Evolutionary conservation across 1,140 invertebrate species (phyloP).

Genomic region (Drosophila albomicans): DNA sequence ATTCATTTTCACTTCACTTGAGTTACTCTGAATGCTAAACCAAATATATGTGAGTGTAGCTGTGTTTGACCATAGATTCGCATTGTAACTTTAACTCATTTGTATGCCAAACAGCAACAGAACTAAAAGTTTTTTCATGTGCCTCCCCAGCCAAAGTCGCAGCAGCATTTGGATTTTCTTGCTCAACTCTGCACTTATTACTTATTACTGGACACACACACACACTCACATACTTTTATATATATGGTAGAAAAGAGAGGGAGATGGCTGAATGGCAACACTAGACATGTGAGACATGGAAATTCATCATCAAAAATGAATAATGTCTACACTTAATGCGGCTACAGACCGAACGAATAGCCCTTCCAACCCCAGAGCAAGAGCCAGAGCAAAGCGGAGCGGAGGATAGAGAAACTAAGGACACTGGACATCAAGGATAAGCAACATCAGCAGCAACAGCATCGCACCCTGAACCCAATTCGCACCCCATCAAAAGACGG

Average conservation of each 20-base stretch:
- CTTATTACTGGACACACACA: slow-evolving; percentile 74
- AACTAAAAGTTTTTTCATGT: slow-evolving; percentile 81
- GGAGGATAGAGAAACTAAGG: not conserved
- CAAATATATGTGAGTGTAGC: no score
- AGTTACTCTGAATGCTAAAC: not conserved
- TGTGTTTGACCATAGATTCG: not conserved
- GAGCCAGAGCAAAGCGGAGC: not conserved
- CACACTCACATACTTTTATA: not conserved
- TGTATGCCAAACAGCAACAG: slow-evolving; percentile 78
- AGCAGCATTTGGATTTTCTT: slow-evolving; percentile 50
- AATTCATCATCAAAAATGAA: slow-evolving; percentile 84
- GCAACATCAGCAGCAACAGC: slow-evolving; percentile 50
- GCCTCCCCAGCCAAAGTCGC: slow-evolving; percentile 34
- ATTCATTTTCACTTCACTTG: slow-evolving; percentile 54
- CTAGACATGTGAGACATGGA: slow-evolving; percentile 82
- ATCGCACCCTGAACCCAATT: slow-evolving; percentile 76
- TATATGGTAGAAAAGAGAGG: not conserved
- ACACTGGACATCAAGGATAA: slow-evolving; percentile 57
- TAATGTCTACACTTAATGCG: slow-evolving; percentile 84
- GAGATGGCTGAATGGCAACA: slow-evolving; percentile 17
- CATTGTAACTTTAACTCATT: slow-evolving; percentile 78
- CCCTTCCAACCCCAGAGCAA: slow-evolving; percentile 26
- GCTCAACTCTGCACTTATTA: slow-evolving; percentile 74
- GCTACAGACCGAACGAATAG: slow-evolving; percentile 43
- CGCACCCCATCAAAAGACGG: slow-evolving; percentile 79